Evolutionary conservation across 2,113 vertebrate genomes (phyloP), one percentile per base, ranked within the genome.

Genomic region (Percina caprodes): DNA sequence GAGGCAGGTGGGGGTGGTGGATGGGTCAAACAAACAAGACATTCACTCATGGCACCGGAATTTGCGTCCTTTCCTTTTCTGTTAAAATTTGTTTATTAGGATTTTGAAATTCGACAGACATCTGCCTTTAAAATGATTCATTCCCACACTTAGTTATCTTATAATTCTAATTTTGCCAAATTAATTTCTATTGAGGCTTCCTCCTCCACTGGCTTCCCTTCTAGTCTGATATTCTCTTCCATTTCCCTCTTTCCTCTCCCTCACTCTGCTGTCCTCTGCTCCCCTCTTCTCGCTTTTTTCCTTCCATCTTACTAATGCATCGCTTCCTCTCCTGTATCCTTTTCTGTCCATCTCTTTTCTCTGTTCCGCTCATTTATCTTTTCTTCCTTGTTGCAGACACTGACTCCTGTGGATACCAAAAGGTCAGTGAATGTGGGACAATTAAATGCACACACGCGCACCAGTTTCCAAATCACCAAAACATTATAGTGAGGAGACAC

Each of bases 341-440:
- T 79, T 10, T 46, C 11, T 23, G 14, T 33, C 16, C 56, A 3
- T 24, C 3, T 8, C 0, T 15, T 5, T 16, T 26, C 30, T 4
- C 10, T 24, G n/a, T 21, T 11, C 6, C 5, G 13, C 49, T 8
- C 23, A 30, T 60, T 23, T 79, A 45, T 16, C 3, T 48, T 21
- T 58, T 61, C 60, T 48, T 56, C 55, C n/a, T 60, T 19, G 1
- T 62, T 63, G 56, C 80, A 59, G 58, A 69, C 33, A 54, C 72
- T 24, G 10, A 61, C 52, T 83, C 92, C 80, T 65, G 82, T 69
- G 71, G 87, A 85, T 60, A 51, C 9, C 18, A 5, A 91, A 93
- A 92, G 89, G 90, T 93, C 85, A 90, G 69, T 69, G n/a, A 79
- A 76, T 74, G 56, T 79, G 79, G 65, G 68, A 54, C 73, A 58